Evolutionary conservation across 2,113 vertebrate species (phyloP).

Genomic region (Paratilapia polleni): DNA sequence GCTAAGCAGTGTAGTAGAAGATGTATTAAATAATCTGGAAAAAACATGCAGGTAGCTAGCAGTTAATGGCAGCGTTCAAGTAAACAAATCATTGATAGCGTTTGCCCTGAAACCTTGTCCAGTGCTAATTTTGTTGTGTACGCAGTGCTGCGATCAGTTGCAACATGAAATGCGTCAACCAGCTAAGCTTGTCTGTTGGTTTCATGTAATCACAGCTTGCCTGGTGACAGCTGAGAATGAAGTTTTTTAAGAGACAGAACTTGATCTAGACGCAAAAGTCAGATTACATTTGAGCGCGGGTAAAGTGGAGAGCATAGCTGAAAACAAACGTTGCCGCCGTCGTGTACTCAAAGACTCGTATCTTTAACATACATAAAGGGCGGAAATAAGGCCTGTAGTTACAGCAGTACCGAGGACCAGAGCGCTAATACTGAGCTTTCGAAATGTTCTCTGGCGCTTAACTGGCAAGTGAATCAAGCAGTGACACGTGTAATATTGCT

Average conservation of each 20-base stretch:
- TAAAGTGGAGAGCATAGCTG: neutral
- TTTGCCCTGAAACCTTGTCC: neutral
- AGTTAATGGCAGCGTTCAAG: neutral
- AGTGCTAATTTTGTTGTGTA: neutral
- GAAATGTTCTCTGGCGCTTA: neutral
- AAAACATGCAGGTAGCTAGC: neutral
- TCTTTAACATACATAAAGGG: neutral
- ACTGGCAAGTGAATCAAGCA: neutral
- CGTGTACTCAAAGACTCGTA: neutral
- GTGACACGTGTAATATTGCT: constrained; percentile 35
- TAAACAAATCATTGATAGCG: neutral
- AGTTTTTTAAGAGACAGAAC: neutral
- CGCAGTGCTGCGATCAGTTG: neutral
- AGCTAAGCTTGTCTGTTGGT: neutral
- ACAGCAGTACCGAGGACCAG: neutral
- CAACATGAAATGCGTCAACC: too few species aligned
- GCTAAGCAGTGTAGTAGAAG: neutral
- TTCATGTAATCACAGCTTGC: neutral
- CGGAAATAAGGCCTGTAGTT: neutral
- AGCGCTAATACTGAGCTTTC: neutral
- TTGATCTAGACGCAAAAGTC: neutral
- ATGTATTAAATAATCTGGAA: neutral
- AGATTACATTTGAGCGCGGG: neutral
- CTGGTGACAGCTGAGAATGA: neutral
- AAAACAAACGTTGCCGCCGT: neutral